phyloP scores from a whole-genome alignment of 2,797 vertebrate species.

The Podarcis lilfordi region DNA sequence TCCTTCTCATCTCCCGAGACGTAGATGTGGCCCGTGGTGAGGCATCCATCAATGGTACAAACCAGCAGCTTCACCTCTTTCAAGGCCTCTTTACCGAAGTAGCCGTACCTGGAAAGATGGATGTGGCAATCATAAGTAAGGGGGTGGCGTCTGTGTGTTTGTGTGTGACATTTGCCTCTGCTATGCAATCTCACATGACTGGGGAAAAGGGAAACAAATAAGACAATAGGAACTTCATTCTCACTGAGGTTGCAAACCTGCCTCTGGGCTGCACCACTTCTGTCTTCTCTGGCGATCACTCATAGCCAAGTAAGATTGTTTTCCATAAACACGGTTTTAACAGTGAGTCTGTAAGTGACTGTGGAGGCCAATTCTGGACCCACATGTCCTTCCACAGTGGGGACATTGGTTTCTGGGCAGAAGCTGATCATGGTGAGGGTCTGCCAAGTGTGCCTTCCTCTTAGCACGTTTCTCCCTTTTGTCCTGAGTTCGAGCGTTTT shows the following conservation, averaged over 20 bases:
- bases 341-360: too few relatives aligned
- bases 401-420: too few relatives aligned
- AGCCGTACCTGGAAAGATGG: conserved; percentile 85
- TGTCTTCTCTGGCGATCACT: too few relatives aligned
- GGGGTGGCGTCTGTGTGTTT: background rate
- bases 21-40: conserved; percentile 86
- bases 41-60: conserved; percentile 86
- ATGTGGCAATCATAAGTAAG: background rate
- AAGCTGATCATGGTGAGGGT: too few relatives aligned
- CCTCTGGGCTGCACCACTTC: background rate
- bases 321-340: too few relatives aligned
- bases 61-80: conserved; percentile 87
- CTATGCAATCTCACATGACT: background rate
- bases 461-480: too few relatives aligned
- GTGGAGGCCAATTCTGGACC: too few relatives aligned
- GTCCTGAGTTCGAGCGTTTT: too few relatives aligned
- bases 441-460: too few relatives aligned
- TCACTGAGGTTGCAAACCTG: background rate
- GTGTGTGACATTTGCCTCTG: too few relatives aligned
- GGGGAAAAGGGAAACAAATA: background rate
- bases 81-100: conserved; percentile 86
- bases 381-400: too few relatives aligned
- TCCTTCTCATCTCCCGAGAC: conserved; percentile 83
- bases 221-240: background rate
- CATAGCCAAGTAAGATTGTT: too few relatives aligned